These are phyloP conservation scores for Clinocottus analis DNA, from an alignment of 2,113 vertebrate species.

Conservation along the genomic window DNA sequence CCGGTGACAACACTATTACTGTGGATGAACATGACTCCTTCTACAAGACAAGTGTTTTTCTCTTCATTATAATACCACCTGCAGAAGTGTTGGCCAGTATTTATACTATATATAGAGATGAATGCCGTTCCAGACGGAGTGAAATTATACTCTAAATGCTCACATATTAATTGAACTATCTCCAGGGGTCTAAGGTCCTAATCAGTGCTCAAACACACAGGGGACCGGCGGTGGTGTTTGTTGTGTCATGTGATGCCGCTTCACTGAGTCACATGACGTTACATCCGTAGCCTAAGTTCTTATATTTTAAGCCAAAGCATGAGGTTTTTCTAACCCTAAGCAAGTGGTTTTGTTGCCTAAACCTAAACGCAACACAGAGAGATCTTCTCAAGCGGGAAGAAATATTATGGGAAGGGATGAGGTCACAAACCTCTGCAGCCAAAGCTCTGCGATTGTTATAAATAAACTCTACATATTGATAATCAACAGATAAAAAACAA, in stretches of 20 bases:
- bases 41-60: too few species aligned
- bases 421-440: background rate
- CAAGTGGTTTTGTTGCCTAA: background rate
- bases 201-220: too few species aligned
- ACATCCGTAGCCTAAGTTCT: background rate
- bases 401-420: background rate
- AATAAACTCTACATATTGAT: background rate
- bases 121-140: too few species aligned
- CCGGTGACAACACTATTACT: too few species aligned
- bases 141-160: too few species aligned
- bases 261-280: background rate
- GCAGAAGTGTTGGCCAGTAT: too few species aligned
- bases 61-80: too few species aligned
- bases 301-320: background rate
- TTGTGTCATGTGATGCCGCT: background rate
- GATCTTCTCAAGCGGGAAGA: background rate
- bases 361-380: background rate
- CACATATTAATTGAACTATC: too few species aligned
- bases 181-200: too few species aligned
- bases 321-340: background rate
- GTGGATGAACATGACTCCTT: too few species aligned
- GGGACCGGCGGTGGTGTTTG: background rate
- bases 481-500: background rate
- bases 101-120: too few species aligned
- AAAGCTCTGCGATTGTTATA: background rate